Conservation (phyloP, 2,113 vertebrate genomes). For the Peromyscus maniculatus region DNA sequence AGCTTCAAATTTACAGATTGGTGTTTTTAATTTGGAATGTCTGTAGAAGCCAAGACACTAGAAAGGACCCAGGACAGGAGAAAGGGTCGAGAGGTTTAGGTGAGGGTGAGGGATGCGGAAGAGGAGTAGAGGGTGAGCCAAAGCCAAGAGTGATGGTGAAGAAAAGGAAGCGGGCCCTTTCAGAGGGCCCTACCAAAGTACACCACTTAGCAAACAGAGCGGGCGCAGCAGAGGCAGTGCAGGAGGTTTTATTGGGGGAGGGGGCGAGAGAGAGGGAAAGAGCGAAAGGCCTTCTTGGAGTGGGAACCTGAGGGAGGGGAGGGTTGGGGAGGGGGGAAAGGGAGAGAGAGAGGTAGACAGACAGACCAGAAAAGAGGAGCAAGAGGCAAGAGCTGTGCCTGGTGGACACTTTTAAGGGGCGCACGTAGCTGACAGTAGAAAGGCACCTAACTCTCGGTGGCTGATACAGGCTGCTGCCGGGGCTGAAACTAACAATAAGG, state of each 20-base stretch:
- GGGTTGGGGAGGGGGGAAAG: no score
- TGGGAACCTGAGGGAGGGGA: no score
- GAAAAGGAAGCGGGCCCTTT: neutral
- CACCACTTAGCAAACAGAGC: neutral
- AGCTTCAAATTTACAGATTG: neutral
- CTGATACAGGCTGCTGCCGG: no score
- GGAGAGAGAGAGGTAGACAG: no score
- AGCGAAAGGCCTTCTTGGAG: no score
- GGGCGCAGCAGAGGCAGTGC: neutral
- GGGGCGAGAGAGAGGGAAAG: neutral
- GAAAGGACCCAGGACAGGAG: neutral
- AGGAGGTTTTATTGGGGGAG: neutral
- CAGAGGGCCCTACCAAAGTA: neutral
- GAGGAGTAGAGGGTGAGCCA: neutral
- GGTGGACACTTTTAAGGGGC: no score
- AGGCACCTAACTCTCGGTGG: no score
- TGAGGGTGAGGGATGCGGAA: neutral
- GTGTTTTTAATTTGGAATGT: neutral
- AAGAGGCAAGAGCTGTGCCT: no score
- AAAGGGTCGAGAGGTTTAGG: neutral
- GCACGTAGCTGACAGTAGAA: no score
- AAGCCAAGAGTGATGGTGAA: neutral
- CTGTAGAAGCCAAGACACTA: neutral
- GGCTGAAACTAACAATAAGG: no score
- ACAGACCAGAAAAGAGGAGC: no score